These are phyloP conservation scores for Channa maculata DNA, from an alignment of 2,113 vertebrate species.

Conservation along the genomic window DNA sequence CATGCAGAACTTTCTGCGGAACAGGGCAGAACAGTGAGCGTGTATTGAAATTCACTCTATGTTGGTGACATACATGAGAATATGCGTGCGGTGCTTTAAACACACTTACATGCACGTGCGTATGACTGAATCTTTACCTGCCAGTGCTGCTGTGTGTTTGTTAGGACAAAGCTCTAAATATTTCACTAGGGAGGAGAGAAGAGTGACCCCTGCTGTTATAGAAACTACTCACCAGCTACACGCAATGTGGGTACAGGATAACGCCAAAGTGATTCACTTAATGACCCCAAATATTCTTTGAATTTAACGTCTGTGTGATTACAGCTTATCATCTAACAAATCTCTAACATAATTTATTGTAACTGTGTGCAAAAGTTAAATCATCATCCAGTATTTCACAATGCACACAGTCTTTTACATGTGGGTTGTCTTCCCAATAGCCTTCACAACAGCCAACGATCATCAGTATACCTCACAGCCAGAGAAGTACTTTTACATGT, in stretches of 20 bases:
- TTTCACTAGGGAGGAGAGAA: conserved; percentile 72
- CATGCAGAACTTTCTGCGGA: conserved; percentile 45
- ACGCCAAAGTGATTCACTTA: background rate
- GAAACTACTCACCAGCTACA: conserved; percentile 39
- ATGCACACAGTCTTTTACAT: conserved; percentile 28
- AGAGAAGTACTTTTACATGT: conserved; percentile 64
- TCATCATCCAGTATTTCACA: conserved; percentile 10
- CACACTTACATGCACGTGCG: background rate
- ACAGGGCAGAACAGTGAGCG: conserved; percentile 11
- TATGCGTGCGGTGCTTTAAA: background rate
- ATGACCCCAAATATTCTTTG: conserved; percentile 5
- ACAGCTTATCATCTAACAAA: conserved; percentile 6
- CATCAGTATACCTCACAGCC: conserved; percentile 70
- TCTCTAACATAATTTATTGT: conserved; percentile 2
- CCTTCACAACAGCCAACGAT: conserved; percentile 46
- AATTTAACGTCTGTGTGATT: conserved; percentile 6
- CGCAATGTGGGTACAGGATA: background rate
- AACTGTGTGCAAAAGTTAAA: conserved; percentile 10
- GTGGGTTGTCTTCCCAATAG: conserved; percentile 46
- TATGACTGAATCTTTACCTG: conserved; percentile 1
- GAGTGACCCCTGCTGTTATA: conserved; percentile 84
- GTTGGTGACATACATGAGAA: conserved; percentile 4
- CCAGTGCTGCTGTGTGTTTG: conserved; percentile 23
- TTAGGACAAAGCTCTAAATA: conserved; percentile 30
- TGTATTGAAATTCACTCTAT: conserved; percentile 16